A percentile compares a stretch with the other conserved stretches of the same genome.
phyloP scores from a whole-genome alignment of 2,888 invertebrate genomes.

The Polylopha cassiicola region DNA sequence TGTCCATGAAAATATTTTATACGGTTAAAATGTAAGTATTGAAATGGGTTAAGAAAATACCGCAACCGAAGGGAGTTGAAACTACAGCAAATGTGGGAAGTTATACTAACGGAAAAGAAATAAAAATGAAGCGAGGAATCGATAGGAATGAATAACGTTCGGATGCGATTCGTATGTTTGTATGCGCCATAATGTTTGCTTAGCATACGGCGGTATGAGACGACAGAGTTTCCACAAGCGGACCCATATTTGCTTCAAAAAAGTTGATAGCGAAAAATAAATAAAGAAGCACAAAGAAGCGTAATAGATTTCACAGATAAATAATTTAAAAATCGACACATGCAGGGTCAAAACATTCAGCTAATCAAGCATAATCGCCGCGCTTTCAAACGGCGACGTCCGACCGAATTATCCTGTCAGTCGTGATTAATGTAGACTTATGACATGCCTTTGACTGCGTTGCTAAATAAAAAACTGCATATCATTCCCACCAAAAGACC shows the following conservation, averaged over 20 bases:
- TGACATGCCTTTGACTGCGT: conserved; percentile 55
- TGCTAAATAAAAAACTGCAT: conserved; percentile 37
- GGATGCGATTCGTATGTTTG: conserved; percentile 60
- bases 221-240: conserved; percentile 33
- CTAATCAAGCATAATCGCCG: conserved; percentile 67
- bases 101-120: conserved; percentile 26
- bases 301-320: conserved; percentile 23
- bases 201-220: conserved; percentile 51
- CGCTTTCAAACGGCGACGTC: conserved; percentile 62
- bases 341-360: conserved; percentile 60
- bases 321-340: conserved; percentile 73
- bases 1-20: conserved; percentile 18
- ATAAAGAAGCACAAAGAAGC: conserved; percentile 44
- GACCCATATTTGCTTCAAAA: conserved; percentile 28
- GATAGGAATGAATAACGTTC: conserved; percentile 56
- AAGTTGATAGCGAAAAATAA: conserved; percentile 49
- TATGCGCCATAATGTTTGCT: conserved; percentile 50
- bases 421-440: conserved; percentile 66
- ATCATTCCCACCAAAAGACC: conserved; percentile 36
- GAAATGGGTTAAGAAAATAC: conserved; percentile 17
- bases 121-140: conserved; percentile 37
- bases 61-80: conserved; percentile 4
- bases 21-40: conserved; percentile 12
- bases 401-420: conserved; percentile 61
- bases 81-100: conserved; percentile 23